Evolutionary conservation across 2,888 invertebrate species (phyloP).

Genomic region (Salticus scenicus): DNA sequence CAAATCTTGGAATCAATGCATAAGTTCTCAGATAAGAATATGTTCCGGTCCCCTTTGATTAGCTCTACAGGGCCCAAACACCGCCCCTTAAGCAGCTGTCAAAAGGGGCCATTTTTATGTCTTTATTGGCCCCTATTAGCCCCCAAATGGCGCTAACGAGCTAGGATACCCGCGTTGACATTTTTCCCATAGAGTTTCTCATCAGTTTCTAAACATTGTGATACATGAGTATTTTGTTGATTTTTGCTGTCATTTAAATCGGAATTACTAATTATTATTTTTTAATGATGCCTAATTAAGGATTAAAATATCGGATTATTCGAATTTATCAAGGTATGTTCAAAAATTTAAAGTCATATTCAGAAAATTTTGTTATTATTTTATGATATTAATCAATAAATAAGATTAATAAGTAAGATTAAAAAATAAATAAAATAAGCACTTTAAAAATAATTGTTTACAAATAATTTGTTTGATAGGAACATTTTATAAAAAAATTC

Average conservation of each 20-base stretch:
- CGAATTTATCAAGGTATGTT: not conserved
- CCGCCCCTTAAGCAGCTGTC: constrained; percentile 66
- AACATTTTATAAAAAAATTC: too few species aligned
- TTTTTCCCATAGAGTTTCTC: constrained; percentile 16
- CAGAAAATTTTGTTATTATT: too few species aligned
- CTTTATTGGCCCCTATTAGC: constrained; percentile 67
- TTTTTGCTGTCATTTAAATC: not conserved
- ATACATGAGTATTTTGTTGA: not conserved
- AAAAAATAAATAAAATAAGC: too few species aligned
- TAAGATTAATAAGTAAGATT: too few species aligned
- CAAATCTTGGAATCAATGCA: constrained; percentile 35
- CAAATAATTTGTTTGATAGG: too few species aligned
- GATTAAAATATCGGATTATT: not conserved
- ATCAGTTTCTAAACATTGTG: not conserved
- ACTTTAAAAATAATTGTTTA: too few species aligned
- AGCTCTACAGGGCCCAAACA: constrained; percentile 33
- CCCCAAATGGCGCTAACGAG: constrained; percentile 60
- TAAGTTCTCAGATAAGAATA: constrained; percentile 44
- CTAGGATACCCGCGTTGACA: constrained; percentile 49
- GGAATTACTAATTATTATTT: too few species aligned
- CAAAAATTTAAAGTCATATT: not conserved
- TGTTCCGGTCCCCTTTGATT: constrained; percentile 56
- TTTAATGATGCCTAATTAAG: too few species aligned
- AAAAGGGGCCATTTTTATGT: constrained; percentile 57
- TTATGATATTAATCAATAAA: too few species aligned